phyloP scores from a whole-genome alignment of 2,888 invertebrate species.

The Papilio gigon region DNA sequence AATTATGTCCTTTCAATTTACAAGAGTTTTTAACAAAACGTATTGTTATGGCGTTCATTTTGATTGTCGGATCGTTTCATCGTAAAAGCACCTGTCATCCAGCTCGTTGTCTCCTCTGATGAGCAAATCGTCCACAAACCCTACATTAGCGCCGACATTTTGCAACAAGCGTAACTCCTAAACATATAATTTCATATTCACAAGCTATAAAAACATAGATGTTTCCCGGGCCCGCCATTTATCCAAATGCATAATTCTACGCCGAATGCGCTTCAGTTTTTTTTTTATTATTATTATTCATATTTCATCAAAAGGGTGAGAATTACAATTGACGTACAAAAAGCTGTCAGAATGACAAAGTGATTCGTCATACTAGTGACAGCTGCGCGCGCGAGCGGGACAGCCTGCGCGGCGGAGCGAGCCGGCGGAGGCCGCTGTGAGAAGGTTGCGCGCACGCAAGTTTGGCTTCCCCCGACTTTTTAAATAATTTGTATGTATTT shows the following conservation, averaged over 20 bases:
- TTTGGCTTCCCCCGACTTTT: slow-evolving; percentile 19
- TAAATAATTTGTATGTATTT: slow-evolving; percentile 25
- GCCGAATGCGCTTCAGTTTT: slow-evolving; percentile 39
- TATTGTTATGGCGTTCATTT: not conserved
- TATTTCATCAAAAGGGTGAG: slow-evolving; percentile 69
- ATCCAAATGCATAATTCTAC: slow-evolving; percentile 35
- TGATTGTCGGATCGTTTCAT: not conserved
- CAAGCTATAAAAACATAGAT: slow-evolving; percentile 23
- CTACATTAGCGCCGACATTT: not conserved
- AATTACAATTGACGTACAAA: slow-evolving; percentile 71
- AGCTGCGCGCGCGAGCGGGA: slow-evolving; percentile 66
- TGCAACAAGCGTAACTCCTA: not conserved
- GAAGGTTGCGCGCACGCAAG: slow-evolving; percentile 40
- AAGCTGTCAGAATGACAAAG: slow-evolving; percentile 78
- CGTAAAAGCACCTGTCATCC: not conserved
- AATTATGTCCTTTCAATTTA: not conserved
- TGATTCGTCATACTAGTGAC: slow-evolving; percentile 79
- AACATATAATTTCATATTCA: slow-evolving; percentile 19
- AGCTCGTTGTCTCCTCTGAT: not conserved
- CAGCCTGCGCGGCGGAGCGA: slow-evolving; percentile 42
- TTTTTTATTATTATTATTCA: slow-evolving; percentile 45
- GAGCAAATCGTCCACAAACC: slow-evolving; percentile 12
- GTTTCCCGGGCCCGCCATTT: slow-evolving; percentile 12
- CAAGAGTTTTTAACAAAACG: not conserved
- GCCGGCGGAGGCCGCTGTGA: slow-evolving; percentile 57